These are phyloP conservation scores for Erythrolamprus reginae DNA, from an alignment of 2,113 vertebrate genomes.

Conservation along the genomic window DNA sequence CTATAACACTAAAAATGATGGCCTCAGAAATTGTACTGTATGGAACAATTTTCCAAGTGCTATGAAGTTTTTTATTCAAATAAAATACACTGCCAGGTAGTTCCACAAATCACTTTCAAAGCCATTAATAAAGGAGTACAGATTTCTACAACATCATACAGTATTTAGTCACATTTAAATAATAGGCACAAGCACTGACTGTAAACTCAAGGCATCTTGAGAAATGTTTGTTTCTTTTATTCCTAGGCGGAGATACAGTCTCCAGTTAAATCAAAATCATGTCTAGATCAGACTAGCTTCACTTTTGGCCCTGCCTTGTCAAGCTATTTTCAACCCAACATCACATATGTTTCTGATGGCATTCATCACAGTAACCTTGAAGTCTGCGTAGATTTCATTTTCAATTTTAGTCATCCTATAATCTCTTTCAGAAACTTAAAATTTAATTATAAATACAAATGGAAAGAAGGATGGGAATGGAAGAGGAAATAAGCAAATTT, in stretches of 20 bases:
- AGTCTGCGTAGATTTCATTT: not conserved
- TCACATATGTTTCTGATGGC: not conserved
- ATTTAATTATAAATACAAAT: not conserved
- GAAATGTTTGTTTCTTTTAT: constrained; percentile 2
- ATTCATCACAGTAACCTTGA: not conserved
- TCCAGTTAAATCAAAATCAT: constrained; percentile 24
- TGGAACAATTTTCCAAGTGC: constrained; percentile 10
- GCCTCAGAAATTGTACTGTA: constrained; percentile 12
- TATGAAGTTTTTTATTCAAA: not conserved
- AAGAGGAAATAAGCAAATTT: not conserved
- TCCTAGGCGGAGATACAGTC: constrained; percentile 1
- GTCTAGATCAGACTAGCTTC: not conserved
- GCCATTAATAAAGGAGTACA: not conserved
- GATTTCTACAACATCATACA: constrained; percentile 36
- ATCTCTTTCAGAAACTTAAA: not conserved
- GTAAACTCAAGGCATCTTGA: constrained; percentile 19
- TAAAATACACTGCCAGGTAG: not conserved
- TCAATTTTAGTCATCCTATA: constrained; percentile 4
- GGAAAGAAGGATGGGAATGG: not conserved
- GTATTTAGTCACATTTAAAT: constrained; percentile 26
- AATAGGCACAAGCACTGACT: constrained; percentile 27
- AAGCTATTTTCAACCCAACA: not conserved
- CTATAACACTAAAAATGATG: not conserved
- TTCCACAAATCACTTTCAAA: not conserved
- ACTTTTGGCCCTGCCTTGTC: not conserved